Evolutionary conservation across 2,888 invertebrate species (phyloP).

Genomic region (Drosophila algonquin): DNA sequence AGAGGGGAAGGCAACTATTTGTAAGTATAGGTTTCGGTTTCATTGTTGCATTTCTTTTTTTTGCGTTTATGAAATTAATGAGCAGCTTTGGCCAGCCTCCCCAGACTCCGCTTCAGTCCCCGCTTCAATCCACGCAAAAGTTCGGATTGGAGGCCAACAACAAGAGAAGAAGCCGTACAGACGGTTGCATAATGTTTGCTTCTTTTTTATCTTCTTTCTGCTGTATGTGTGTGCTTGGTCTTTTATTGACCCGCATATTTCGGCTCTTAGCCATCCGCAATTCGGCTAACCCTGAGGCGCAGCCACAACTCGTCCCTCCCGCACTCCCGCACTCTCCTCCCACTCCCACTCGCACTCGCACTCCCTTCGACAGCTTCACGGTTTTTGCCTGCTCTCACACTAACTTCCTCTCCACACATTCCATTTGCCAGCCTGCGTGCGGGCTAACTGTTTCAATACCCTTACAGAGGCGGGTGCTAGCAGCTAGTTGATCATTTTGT

Average conservation of each 20-base stretch:
- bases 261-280: slow-evolving; percentile 50
- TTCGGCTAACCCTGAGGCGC: slow-evolving; percentile 65
- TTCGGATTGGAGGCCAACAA: slow-evolving; percentile 32
- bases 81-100: slow-evolving; percentile 55
- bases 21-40: slow-evolving; percentile 80
- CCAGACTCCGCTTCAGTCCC: not conserved
- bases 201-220: slow-evolving; percentile 14
- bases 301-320: not conserved
- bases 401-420: slow-evolving; percentile 12
- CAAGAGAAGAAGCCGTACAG: slow-evolving; percentile 17
- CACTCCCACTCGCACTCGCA: not conserved
- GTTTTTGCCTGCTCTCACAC: too few relatives aligned
- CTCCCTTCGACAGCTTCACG: not conserved
- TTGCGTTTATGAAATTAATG: slow-evolving; percentile 77
- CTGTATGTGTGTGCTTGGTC: slow-evolving; percentile 34
- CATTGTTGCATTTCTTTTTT: slow-evolving; percentile 77
- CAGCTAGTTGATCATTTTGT: not conserved
- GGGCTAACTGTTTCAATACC: not conserved
- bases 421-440: slow-evolving; percentile 5
- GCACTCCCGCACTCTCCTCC: not conserved
- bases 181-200: slow-evolving; percentile 65
- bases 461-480: not conserved
- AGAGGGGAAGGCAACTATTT: slow-evolving; percentile 64
- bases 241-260: slow-evolving; percentile 78
- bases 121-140: not conserved